These are phyloP conservation scores for Epinotia bilunana DNA, from an alignment of 2,888 invertebrate species.

Conservation along the genomic window DNA sequence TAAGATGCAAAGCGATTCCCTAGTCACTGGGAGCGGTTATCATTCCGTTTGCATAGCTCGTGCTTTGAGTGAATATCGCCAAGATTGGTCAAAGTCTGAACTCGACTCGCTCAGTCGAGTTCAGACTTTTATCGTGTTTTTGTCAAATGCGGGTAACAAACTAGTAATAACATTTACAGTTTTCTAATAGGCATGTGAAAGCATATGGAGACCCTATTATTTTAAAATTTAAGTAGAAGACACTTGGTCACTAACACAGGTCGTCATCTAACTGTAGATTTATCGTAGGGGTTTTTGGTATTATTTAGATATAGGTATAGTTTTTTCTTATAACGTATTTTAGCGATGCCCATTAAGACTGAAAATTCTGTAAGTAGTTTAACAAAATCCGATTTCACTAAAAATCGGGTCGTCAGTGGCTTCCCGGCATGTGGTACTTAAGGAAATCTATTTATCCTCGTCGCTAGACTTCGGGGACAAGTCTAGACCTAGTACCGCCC, in stretches of 20 bases:
- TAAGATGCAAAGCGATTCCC: constrained; percentile 24
- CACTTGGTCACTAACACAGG: no score
- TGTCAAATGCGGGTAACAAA: background rate
- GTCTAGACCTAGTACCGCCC: constrained; percentile 39
- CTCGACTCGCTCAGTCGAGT: no score
- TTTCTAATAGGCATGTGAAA: background rate
- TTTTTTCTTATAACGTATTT: no score
- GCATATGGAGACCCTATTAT: no score
- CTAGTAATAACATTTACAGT: background rate
- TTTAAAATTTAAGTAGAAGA: no score
- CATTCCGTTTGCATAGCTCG: constrained; percentile 15
- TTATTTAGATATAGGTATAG: no score
- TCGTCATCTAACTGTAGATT: no score
- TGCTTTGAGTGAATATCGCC: background rate
- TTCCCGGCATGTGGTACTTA: constrained; percentile 27
- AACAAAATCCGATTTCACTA: constrained; percentile 15
- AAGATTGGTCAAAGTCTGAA: no score
- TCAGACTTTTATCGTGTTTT: background rate
- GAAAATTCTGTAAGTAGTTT: background rate
- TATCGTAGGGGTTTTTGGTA: no score
- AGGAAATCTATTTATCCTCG: constrained; percentile 42
- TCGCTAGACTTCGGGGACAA: constrained; percentile 27
- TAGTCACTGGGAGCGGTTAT: constrained; percentile 13
- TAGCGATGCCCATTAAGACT: background rate
- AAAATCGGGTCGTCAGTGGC: constrained; percentile 6